Percentiles rank a stretch among this genome's conserved stretches.
These are phyloP conservation scores for Phylloscopus trochilus DNA, from an alignment of 2,113 vertebrate genomes.

Conservation along the genomic window DNA sequence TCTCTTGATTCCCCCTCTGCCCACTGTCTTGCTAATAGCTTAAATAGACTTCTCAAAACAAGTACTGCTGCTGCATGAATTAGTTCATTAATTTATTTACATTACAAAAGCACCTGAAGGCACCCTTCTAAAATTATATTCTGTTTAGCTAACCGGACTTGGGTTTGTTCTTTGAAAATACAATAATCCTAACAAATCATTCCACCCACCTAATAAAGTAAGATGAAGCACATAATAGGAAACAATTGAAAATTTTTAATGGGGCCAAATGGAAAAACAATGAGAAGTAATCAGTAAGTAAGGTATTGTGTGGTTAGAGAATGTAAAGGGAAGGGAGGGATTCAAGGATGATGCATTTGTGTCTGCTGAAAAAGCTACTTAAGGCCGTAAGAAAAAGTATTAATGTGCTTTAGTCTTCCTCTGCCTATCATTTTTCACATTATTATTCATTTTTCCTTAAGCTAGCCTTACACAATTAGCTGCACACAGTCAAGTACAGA, in stretches of 20 bases:
- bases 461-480: not conserved
- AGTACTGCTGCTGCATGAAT: not conserved
- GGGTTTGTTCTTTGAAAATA: slow-evolving; percentile 14
- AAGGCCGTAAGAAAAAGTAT: not conserved
- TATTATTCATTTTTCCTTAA: not conserved
- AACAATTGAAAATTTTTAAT: not conserved
- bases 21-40: not conserved
- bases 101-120: slow-evolving; percentile 34
- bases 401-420: not conserved
- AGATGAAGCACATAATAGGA: not conserved
- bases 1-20: not conserved
- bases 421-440: not conserved
- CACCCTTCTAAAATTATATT: not conserved
- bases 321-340: not conserved
- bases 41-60: not conserved
- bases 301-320: not conserved
- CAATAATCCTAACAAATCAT: slow-evolving; percentile 11
- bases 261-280: not conserved
- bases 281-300: not conserved
- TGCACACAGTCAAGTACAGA: not conserved
- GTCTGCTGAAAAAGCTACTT: not conserved
- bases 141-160: not conserved
- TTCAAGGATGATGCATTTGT: not conserved
- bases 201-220: slow-evolving; percentile 3
- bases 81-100: slow-evolving; percentile 38